Evolutionary conservation across 1,140 invertebrate genomes (phyloP), one percentile per base, ranked within the genome.

Genomic region (Mylabris phalerata): DNA sequence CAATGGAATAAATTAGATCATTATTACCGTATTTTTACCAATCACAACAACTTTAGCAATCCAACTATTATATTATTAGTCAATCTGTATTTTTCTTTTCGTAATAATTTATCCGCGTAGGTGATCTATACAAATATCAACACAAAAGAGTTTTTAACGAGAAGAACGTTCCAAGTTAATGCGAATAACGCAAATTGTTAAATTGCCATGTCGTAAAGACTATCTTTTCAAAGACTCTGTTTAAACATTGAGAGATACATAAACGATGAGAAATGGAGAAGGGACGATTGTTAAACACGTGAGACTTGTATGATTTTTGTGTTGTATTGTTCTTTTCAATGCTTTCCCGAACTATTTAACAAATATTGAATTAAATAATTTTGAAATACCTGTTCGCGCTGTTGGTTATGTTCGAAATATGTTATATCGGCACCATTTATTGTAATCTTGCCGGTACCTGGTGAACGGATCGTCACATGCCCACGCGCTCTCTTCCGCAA

Each of bases 381-480:
- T 65, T 27, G 19, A 78, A 79, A 79, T 72, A 88, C 85, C 80
- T 91, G 88, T 74, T 91, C 89, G 62, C 87, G 83, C 43, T 81
- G 72, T 68, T 90, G 82, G 9, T 82, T 72, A 62, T 82, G 74
- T 32, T 77, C 66, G 71, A 93, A 93, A 70, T 90, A 94, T 1
- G 77, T 78, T n/a, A 94, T 80, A 65, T 85, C 82, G 65, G 85
- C 64, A 11, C 84, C 88, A 77, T 97, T 95, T 44, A 97, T 89
- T 24, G 73, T 82, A 55, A 96, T 82, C 68, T 85, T 80, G 9
- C 94, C 94, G 39, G 87, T 85, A 11, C 94, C 94, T 50, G 91
- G 85, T 6, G 80, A 83, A 50, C 73, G 76, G 2, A 93, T 67
- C 11, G 79, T 88, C 0, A 92, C 88, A 62, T 78, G 70, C 1